phyloP scores from a whole-genome alignment of 2,113 vertebrate species.

The Collichthys lucidus region DNA sequence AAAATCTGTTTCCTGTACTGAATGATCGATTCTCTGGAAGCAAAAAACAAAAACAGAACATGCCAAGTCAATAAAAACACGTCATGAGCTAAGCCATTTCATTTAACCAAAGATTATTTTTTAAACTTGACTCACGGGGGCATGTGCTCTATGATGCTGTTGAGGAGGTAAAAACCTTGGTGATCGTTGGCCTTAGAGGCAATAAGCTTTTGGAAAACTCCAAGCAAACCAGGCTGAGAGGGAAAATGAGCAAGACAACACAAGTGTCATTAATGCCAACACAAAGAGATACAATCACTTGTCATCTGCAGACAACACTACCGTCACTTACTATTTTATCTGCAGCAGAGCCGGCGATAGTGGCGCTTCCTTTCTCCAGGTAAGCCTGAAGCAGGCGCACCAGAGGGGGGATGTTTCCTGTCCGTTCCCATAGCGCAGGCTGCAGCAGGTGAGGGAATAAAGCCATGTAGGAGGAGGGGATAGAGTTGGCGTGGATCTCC shows the following conservation, averaged over 20 bases:
- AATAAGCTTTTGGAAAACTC: conserved; percentile 98
- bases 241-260: background rate
- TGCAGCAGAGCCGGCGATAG: conserved; percentile 90
- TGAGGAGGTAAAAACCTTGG: conserved; percentile 97
- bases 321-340: conserved; percentile 93
- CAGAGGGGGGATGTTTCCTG: conserved; percentile 96
- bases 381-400: conserved; percentile 97
- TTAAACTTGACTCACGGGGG: conserved; percentile 87
- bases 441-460: conserved; percentile 97
- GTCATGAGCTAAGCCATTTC: background rate
- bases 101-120: background rate
- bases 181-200: conserved; percentile 99
- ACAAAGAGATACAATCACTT: background rate
- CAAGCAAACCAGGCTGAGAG: conserved; percentile 92
- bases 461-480: conserved; percentile 95
- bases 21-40: conserved; percentile 89
- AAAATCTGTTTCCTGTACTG: conserved; percentile 98
- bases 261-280: background rate
- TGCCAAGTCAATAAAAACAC: background rate
- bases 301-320: background rate
- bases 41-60: background rate
- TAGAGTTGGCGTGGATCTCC: conserved; percentile 93
- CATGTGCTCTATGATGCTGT: conserved; percentile 98
- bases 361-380: conserved; percentile 90
- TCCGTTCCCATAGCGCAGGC: conserved; percentile 95